These are phyloP conservation scores for Danio jaintianensis DNA, from an alignment of 2,797 vertebrate genomes.

Conservation along the genomic window DNA sequence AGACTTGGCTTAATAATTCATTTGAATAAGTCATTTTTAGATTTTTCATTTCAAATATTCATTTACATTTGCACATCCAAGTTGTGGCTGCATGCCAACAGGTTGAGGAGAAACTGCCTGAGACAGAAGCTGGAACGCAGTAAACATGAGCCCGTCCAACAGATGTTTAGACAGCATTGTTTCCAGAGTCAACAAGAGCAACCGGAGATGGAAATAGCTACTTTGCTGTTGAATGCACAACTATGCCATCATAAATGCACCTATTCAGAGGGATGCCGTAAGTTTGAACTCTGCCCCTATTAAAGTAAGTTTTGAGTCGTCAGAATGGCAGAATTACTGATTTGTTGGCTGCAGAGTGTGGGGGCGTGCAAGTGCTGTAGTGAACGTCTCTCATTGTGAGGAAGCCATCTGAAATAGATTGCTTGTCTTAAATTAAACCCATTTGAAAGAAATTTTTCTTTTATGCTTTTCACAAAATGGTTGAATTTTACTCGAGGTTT, in stretches of 20 bases:
- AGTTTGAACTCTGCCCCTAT: conserved; percentile 32
- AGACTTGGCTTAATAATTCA: conserved; percentile 46
- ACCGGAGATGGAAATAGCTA: conserved; percentile 73
- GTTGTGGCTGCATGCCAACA: conserved; percentile 10
- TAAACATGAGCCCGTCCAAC: conserved; percentile 16
- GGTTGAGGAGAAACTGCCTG: not conserved
- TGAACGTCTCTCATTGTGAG: not conserved
- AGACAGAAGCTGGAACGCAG: conserved; percentile 1
- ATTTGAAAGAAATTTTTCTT: conserved; percentile 13
- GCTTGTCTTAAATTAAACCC: not conserved
- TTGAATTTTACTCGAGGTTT: conserved; percentile 7
- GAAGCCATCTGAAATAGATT: conserved; percentile 24
- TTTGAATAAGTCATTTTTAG: conserved; percentile 13
- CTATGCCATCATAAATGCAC: conserved; percentile 30
- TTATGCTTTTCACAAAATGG: not conserved
- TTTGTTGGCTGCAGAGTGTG: conserved; percentile 10
- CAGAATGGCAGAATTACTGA: not conserved
- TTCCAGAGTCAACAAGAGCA: conserved; percentile 70
- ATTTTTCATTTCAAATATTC: conserved; percentile 10
- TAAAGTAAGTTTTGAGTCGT: conserved; percentile 8
- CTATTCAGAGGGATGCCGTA: conserved; percentile 16
- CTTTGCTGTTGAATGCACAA: conserved; percentile 52
- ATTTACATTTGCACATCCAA: conserved; percentile 26
- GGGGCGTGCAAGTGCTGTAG: not conserved
- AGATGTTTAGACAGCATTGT: conserved; percentile 44